Percentiles rank a stretch among this genome's conserved stretches.
These are phyloP conservation scores for Tetranychus piercei DNA, from an alignment of 2,888 invertebrate species.

Conservation along the genomic window DNA sequence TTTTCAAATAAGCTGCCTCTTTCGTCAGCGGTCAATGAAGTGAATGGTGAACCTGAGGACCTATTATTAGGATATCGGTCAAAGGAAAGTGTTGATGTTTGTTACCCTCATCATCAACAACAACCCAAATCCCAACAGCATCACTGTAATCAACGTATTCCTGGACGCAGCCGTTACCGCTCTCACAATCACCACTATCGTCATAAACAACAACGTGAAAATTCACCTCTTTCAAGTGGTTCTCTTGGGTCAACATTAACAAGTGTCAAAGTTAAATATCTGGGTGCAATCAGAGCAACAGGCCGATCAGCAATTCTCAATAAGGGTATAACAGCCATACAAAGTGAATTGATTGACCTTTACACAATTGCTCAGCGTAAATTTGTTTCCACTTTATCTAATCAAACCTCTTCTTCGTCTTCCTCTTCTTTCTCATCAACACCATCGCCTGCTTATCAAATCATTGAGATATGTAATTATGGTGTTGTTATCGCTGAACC, in stretches of 20 bases:
- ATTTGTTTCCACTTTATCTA: slow-evolving; percentile 14
- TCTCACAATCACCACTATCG: not conserved
- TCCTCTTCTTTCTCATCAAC: slow-evolving; percentile 19
- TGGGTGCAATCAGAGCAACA: not conserved
- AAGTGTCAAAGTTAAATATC: slow-evolving; percentile 4
- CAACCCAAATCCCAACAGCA: not conserved
- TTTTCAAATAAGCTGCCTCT: slow-evolving; percentile 9
- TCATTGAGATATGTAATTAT: slow-evolving; percentile 24
- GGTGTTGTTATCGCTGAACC: slow-evolving; percentile 26
- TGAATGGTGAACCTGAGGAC: not conserved
- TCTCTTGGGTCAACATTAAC: not conserved
- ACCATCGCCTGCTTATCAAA: slow-evolving; percentile 19
- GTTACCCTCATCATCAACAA: not conserved
- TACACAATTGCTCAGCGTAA: slow-evolving; percentile 23
- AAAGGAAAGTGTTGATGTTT: not conserved
- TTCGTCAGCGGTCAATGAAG: not conserved
- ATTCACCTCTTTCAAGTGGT: not conserved
- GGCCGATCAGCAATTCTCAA: slow-evolving; percentile 8
- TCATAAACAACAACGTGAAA: not conserved
- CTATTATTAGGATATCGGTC: not conserved
- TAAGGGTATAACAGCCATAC: slow-evolving; percentile 23
- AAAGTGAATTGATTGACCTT: slow-evolving; percentile 24
- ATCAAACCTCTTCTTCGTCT: not conserved
- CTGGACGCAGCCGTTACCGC: not conserved
- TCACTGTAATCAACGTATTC: not conserved